These are phyloP conservation scores for Triplophysa yarkandensis DNA, from an alignment of 2,797 vertebrate genomes.

Conservation along the genomic window DNA sequence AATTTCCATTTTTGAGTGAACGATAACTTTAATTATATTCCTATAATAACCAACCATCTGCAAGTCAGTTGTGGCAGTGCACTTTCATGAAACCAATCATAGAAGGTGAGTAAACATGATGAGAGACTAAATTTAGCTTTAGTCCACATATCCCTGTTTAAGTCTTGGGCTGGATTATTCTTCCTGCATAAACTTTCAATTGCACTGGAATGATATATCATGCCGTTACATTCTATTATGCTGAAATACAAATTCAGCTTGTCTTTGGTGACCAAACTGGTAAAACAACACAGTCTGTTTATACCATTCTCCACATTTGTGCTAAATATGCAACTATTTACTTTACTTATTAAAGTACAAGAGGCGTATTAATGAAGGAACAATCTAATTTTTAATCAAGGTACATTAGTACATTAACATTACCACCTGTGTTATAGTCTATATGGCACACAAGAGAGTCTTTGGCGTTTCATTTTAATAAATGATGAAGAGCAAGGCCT, in stretches of 20 bases:
- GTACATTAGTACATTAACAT: too few relatives aligned
- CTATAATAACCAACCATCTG: too few relatives aligned
- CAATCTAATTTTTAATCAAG: too few relatives aligned
- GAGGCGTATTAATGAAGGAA: constrained; percentile 24
- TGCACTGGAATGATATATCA: not conserved
- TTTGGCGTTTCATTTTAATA: constrained; percentile 3
- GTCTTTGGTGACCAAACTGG: constrained; percentile 38
- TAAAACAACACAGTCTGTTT: not conserved
- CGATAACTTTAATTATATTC: too few relatives aligned
- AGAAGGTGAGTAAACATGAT: constrained; percentile 5
- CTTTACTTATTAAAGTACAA: not conserved
- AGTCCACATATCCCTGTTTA: not conserved
- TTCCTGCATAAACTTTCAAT: not conserved
- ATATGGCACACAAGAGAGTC: constrained; percentile 10
- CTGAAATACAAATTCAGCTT: constrained; percentile 21
- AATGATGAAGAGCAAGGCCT: not conserved
- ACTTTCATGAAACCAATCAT: not conserved
- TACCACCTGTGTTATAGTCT: constrained; percentile 14
- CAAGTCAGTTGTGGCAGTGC: constrained; percentile 59
- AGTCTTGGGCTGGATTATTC: not conserved
- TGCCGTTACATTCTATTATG: constrained; percentile 26
- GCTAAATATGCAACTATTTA: constrained; percentile 7
- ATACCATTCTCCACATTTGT: not conserved
- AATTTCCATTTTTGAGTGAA: too few relatives aligned
- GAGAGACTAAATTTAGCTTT: not conserved